These are phyloP conservation scores for Ptychadena robeensis DNA, from an alignment of 2,797 vertebrate species.

Conservation along the genomic window DNA sequence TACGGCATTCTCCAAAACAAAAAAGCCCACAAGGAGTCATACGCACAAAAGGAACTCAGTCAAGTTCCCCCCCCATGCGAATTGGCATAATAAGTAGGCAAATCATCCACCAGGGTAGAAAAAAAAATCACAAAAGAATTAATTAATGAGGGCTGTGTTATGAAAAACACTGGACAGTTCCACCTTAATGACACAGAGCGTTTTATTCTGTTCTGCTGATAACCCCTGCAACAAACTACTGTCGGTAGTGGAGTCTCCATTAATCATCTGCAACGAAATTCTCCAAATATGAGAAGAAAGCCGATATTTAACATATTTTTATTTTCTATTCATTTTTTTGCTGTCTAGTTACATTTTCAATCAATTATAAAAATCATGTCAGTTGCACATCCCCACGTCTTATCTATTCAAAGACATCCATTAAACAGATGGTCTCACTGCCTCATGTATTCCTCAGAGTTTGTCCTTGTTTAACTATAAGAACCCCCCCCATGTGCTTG, in stretches of 20 bases:
- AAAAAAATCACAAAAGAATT: constrained; percentile 5
- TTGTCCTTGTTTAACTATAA: no score
- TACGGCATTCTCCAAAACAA: constrained; percentile 44
- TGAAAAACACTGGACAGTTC: constrained; percentile 3
- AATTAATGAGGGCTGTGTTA: constrained; percentile 22
- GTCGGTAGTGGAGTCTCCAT: not conserved
- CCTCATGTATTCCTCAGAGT: no score
- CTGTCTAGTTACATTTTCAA: no score
- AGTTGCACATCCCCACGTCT: no score
- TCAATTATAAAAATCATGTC: no score
- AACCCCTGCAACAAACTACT: not conserved
- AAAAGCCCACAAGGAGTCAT: constrained; percentile 54
- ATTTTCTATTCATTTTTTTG: no score
- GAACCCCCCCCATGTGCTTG: no score
- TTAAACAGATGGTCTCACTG: no score
- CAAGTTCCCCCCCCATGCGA: constrained; percentile 24
- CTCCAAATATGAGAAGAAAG: no score
- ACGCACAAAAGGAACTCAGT: constrained; percentile 40
- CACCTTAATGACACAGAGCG: not conserved
- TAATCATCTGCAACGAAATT: no score
- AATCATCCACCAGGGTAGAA: constrained; percentile 22
- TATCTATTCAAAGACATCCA: no score
- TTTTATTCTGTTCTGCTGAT: not conserved
- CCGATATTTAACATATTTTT: no score
- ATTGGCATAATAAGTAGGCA: constrained; percentile 42